Percentiles rank a stretch among this genome's conserved stretches.
Conservation (phyloP, 2,888 invertebrate species). For the Coelopa pilipes region DNA sequence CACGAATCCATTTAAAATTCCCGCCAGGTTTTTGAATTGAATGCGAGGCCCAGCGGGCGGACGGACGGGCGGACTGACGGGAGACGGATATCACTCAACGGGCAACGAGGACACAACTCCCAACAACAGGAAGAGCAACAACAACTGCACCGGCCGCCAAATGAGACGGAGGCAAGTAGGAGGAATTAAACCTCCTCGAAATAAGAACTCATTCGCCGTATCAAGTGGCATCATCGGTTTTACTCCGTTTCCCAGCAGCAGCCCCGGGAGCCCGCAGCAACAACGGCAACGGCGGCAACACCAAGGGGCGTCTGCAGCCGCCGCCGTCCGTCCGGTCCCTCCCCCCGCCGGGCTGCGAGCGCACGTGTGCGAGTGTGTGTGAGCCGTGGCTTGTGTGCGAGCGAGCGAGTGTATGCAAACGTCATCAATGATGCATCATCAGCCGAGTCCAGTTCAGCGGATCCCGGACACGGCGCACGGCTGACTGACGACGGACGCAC, state of each 20-base stretch:
- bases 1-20: too few relatives aligned
- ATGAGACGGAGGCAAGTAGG: too few relatives aligned
- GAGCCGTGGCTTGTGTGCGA: constrained; percentile 32
- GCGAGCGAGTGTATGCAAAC: constrained; percentile 40
- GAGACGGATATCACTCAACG: too few relatives aligned
- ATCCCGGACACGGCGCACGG: constrained; percentile 13
- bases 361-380: constrained; percentile 1
- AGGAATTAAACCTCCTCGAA: neutral
- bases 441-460: constrained; percentile 26
- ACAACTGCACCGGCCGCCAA: too few relatives aligned
- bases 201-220: constrained; percentile 59
- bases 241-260: constrained; percentile 54
- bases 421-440: constrained; percentile 56
- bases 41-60: too few relatives aligned
- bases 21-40: too few relatives aligned
- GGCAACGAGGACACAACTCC: too few relatives aligned
- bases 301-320: constrained; percentile 29
- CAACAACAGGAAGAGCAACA: too few relatives aligned
- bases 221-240: constrained; percentile 63
- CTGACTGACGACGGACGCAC: constrained; percentile 24
- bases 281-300: constrained; percentile 28
- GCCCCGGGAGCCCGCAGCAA: constrained; percentile 37
- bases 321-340: constrained; percentile 39
- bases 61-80: too few relatives aligned
- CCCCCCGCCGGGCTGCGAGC: neutral